These are phyloP conservation scores for Piprites chloris DNA, from an alignment of 2,113 vertebrate species.

Conservation along the genomic window DNA sequence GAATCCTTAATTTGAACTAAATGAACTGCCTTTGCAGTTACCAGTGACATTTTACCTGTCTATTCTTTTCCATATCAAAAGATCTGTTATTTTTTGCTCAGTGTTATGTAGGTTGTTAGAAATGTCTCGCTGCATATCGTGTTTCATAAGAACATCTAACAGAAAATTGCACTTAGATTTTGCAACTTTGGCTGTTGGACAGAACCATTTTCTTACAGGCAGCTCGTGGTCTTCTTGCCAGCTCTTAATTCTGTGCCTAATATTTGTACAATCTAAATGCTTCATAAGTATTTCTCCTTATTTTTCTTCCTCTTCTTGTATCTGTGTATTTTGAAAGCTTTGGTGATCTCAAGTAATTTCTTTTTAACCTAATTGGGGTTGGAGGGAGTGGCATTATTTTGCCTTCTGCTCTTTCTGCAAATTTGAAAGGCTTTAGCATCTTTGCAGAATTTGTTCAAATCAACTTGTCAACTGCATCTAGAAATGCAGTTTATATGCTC, in stretches of 20 bases:
- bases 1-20: neutral
- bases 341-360: neutral
- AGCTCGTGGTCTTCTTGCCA: neutral
- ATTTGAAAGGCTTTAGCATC: neutral
- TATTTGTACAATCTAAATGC: neutral
- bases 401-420: neutral
- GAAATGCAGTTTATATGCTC: neutral
- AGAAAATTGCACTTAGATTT: neutral
- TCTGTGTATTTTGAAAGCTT: neutral
- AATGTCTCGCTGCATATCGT: rapidly evolving
- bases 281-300: neutral
- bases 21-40: neutral
- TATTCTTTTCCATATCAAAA: neutral
- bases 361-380: neutral
- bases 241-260: neutral
- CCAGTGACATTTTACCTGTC: neutral
- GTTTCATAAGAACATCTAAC: neutral
- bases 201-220: neutral
- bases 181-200: neutral
- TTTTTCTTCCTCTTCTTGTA: neutral
- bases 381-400: neutral
- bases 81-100: neutral
- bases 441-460: neutral
- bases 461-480: neutral
- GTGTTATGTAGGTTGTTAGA: neutral